Base-by-base conservation (phyloP, 2,888 invertebrate genomes). In the Tortrix viridana region DNA sequence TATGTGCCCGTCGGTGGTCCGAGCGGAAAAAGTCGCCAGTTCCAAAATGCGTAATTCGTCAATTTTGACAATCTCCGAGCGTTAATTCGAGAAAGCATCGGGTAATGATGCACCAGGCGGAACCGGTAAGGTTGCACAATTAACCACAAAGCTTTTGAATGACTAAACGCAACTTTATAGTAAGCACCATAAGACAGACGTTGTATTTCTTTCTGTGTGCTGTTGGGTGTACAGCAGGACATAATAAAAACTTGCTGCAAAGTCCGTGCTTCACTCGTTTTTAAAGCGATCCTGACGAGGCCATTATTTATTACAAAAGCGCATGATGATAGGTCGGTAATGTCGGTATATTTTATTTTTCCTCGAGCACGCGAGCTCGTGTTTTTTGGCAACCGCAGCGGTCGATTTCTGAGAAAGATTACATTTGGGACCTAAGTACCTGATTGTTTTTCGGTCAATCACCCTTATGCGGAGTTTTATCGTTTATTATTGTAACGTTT, bases 381-480 rank as follows among this genome's bases (percentile, higher is more conserved):
- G 74, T 85, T 88, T 90, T 89, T 91, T 90, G 90, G 89, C 90
- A 88, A 82, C 77, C 82, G 80, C 71, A 75, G 81, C 80, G 81
- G 78, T 74, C 70, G 85, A 82, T 84, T 89, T 89, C 91, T 80
- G 79, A 76, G 89, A 90, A 91, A 82, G 86, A 89, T 89, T 86
- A 82, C 84, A 81, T 85, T 89, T 79, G 79, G 84, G 78, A 81
- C 82, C 85, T 86, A 86, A 89, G 88, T 89, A 84, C 85, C 79
- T 81, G 88, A 88, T 90, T 91, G 88, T 89, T 86, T 87, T 81
- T 80, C 86, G 91, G 90, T 86, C 89, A 84, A 65, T 86, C 80
- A 84, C 88, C 90, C 76, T 70, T 66, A 64, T 68, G 71, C 71
- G 74, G 74, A 72, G 74, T 78, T 83, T 82, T 81, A 79, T 82